Conservation (phyloP, 1,140 invertebrate genomes). For the Achroia grisella region DNA sequence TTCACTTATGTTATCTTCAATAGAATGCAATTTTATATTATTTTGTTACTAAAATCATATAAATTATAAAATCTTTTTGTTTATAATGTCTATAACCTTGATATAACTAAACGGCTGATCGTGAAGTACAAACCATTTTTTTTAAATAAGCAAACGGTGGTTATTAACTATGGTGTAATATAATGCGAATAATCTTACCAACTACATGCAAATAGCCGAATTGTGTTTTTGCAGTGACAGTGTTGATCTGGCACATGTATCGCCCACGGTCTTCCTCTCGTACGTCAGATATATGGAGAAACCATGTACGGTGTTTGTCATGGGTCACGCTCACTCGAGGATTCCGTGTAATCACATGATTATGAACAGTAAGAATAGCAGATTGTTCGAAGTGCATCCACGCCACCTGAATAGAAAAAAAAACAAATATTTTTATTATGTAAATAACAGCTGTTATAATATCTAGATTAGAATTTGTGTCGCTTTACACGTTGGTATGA, state of each 20-base stretch:
- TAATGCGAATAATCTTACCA: conserved; percentile 78
- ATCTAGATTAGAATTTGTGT: neutral
- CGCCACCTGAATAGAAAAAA: conserved; percentile 80
- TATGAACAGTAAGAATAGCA: conserved; percentile 92
- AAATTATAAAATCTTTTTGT: no score
- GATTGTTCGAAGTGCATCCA: conserved; percentile 97
- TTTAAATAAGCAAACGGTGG: no score
- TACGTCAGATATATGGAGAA: conserved; percentile 92
- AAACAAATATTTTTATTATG: neutral
- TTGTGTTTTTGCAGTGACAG: conserved; percentile 92
- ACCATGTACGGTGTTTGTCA: conserved; percentile 91
- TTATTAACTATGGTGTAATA: neutral
- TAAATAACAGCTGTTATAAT: neutral
- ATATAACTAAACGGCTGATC: no score
- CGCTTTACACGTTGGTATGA: no score
- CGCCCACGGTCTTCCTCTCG: conserved; percentile 92
- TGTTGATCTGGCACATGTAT: conserved; percentile 98
- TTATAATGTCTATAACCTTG: no score
- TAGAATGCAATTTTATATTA: no score
- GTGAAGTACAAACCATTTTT: no score
- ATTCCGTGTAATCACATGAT: conserved; percentile 93
- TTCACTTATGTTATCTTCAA: no score
- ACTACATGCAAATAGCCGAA: conserved; percentile 95
- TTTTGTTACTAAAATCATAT: no score
- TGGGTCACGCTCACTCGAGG: conserved; percentile 92